A percentile compares a stretch with the other conserved stretches of the same genome.
Conservation (phyloP, 2,797 vertebrate genomes). For the Spinus olivaceus region DNA sequence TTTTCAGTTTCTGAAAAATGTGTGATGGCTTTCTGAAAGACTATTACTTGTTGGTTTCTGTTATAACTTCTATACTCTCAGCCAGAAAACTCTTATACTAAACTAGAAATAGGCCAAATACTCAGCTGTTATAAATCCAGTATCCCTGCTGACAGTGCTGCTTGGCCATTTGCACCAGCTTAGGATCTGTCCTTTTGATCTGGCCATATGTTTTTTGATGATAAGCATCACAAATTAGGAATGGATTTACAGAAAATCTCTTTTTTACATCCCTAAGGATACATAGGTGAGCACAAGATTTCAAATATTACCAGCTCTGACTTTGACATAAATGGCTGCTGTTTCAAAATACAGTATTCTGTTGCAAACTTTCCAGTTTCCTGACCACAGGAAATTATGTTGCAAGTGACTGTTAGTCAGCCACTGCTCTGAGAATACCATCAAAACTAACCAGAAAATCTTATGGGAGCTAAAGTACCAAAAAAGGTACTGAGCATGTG, state of each 20-base stretch:
- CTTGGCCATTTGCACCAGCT: background rate
- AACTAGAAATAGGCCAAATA: background rate
- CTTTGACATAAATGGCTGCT: background rate
- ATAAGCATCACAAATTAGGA: conserved; percentile 36
- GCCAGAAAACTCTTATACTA: background rate
- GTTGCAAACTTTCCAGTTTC: background rate
- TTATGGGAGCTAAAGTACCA: background rate
- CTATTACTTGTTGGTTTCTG: background rate
- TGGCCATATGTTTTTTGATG: background rate
- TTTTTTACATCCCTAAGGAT: background rate
- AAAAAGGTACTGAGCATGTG: background rate
- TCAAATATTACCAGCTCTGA: background rate
- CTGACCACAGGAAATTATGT: background rate
- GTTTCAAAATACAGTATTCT: background rate
- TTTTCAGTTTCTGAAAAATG: background rate
- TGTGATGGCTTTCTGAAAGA: background rate
- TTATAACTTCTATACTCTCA: background rate
- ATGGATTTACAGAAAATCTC: conserved; percentile 3
- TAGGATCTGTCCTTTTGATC: background rate
- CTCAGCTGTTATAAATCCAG: background rate
- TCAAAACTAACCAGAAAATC: background rate
- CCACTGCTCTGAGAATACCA: background rate
- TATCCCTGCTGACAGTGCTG: background rate
- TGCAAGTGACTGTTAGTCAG: background rate
- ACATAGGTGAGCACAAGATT: background rate